Base-by-base conservation (phyloP, 2,113 vertebrate genomes). In the Phasianus colchicus region DNA sequence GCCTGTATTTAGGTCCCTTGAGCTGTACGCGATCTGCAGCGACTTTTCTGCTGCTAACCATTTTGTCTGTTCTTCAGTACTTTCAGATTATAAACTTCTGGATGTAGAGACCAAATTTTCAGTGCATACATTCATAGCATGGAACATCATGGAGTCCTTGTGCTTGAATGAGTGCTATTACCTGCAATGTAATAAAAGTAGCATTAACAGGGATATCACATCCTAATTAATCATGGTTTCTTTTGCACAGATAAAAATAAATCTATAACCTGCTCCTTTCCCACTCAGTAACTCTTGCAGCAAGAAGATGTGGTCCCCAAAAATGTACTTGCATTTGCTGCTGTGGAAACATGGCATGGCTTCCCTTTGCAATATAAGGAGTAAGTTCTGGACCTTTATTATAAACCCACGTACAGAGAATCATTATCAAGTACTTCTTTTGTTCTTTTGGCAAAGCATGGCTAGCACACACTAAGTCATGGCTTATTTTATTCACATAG, bases 401-500 rank as follows among this genome's bases (percentile, higher is more conserved):
- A 38, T 27, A 57, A 89, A 87, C 61, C 58, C 6, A 70, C 12
- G 7, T 47, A 9, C 29, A 57, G 17, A 58, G 50, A 79, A 45
- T 47, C 48, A 38, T 77, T 85, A 67, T 50, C 61, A 91, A 77
- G 58, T 3, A 40, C 74, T 86, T 67, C 12, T 94, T 88, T 81
- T 92, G 8, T 78, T 95, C 86, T 45, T 9, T 20, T 82, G 57
- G 52, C 29, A 95, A 86, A 78, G 42, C 43, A 43, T 90, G 96
- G 71, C n/a, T 25, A 73, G 70, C 79, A 78, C 30, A 54, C 13
- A 34, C 42, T 66, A 84, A 91, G 76, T 88, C 60, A 22, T 86
- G 43, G 63, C 66, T 95, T 90, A 52, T 61, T 96, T 93, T 94
- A 70, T 69, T 82, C 27, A 86, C 40, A 47, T 71, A 84, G 70